Base-by-base conservation (phyloP, 2,888 invertebrate genomes). In the Caenorhabditis auriculariae region DNA sequence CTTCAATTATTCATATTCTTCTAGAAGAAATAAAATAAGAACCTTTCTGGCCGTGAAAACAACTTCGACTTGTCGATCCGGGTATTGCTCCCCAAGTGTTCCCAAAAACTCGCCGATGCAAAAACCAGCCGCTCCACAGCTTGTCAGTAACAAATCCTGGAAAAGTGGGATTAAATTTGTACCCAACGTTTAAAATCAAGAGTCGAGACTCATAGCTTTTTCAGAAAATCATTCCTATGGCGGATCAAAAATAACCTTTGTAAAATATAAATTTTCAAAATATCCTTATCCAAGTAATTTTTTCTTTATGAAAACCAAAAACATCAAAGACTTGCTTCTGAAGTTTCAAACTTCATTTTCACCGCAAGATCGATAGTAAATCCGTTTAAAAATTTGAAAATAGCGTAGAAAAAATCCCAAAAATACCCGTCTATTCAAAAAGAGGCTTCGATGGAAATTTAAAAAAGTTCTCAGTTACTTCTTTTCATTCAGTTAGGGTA, bases 51-150 rank as follows among this genome's bases (percentile, higher is more conserved):
- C 69, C 9, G 50, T 60, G 32, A 71, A 73, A 27, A 57, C 60
- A 21, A 73, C 66, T 41, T 73, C 73, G 3, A 73, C 74, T 53
- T 77, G 66, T 42, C 80, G 41, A 54, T 77, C 64, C 3, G 80
- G 80, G 42, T 61, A 80, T 38, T 76, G 71, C 56, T 80, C 76
- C 9, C 77, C 76, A 17, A 80, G 60, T 6, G 66, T 72, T 44
- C 80, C 80, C 12, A 80, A 56, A 45, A 76, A 80, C 49, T 80
- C 80, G 41, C 80, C 80, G 21, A 80, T 63, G 53, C 80, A 80
- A 50, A 78, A 78, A 2, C 78, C 75, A 15, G 73, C 64, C 23
- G 52, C 60, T n/a, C 62, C 64, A 53, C 80, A 80, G 12, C 71
- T 74, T 2, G 80, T 80, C n/a, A 72, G 68, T 12, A 80, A 56